Evolutionary conservation across 2,888 invertebrate species (phyloP), one percentile per base, ranked within the genome.

Genomic region (Axea sp.): DNA sequence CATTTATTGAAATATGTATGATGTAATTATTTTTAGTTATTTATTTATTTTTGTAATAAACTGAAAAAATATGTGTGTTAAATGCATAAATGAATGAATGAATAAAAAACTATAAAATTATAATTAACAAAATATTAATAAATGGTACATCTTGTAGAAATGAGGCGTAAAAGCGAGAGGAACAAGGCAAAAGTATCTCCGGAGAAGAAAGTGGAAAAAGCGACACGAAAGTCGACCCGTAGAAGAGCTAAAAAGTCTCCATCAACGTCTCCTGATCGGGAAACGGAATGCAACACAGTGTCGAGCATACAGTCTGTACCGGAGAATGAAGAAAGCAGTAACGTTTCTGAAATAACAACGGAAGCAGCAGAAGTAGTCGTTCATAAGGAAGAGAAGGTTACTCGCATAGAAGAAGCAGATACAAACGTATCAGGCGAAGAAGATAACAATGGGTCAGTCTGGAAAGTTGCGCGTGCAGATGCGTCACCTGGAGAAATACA

Each of bases 121-220:
- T n/a, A n/a, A n/a, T n/a, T n/a, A n/a, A n/a, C n/a, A n/a, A n/a
- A n/a, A n/a, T n/a, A n/a, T n/a, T n/a, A n/a, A n/a, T n/a, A n/a
- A n/a, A n/a, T n/a, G n/a, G n/a, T n/a, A n/a, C n/a, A n/a, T n/a
- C n/a, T n/a, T n/a, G n/a, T n/a, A n/a, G n/a, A 81, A 76, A 94
- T 94, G 94, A 92, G 94, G 86, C 93, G 94, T 79, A 93, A 93
- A 88, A 94, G 91, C 88, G 92, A 90, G 85, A 90, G 90, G 83
- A 92, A 92, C 84, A 92, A 93, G 86, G 87, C 91, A 3, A 92
- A 92, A 84, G 86, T 90, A 81, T 91, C 93, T 39, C 92, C 92
- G 31, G 93, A 93, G 75, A 91, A 91, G 82, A 90, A 91, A 76
- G 79, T 88, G 26, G 91, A 91, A 65, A 91, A 90, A 79, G 85